Percentiles rank a stretch among this genome's conserved stretches.
These are phyloP conservation scores for Momotus momota DNA, from an alignment of 2,797 vertebrate species.

Conservation along the genomic window DNA sequence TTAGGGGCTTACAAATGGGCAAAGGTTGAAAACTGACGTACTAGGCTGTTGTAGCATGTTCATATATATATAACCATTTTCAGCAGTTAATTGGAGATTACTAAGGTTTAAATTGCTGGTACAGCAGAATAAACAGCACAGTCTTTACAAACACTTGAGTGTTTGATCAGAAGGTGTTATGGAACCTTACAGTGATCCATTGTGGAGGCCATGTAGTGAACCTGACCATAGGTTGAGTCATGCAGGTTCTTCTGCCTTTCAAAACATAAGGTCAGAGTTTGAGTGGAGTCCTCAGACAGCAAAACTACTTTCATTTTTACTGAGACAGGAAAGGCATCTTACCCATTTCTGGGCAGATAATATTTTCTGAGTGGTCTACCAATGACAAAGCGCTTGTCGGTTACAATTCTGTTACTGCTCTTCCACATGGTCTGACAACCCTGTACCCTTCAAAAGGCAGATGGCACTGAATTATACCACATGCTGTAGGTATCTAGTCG, in stretches of 20 bases:
- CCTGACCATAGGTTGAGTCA: slow-evolving; percentile 30
- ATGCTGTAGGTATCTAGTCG: neutral
- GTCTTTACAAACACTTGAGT: neutral
- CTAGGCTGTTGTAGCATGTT: neutral
- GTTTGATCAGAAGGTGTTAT: slow-evolving; percentile 32
- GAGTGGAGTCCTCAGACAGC: neutral
- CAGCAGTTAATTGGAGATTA: neutral
- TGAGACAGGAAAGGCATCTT: slow-evolving; percentile 41
- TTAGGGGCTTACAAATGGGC: neutral
- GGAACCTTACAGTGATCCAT: neutral
- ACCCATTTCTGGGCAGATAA: slow-evolving; percentile 28
- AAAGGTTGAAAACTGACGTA: neutral
- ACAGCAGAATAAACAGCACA: neutral
- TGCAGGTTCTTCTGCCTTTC: neutral
- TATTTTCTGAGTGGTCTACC: slow-evolving; percentile 49
- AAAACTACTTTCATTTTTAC: slow-evolving; percentile 44
- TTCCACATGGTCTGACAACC: slow-evolving; percentile 17
- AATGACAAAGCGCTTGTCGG: slow-evolving; percentile 20
- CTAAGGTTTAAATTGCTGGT: neutral
- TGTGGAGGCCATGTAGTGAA: neutral
- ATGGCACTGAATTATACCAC: neutral
- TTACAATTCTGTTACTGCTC: slow-evolving; percentile 30
- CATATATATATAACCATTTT: neutral
- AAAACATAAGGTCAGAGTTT: slow-evolving; percentile 46
- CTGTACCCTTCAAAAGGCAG: neutral